Percentiles rank a stretch among this genome's conserved stretches.
Conservation (phyloP, 2,113 vertebrate genomes). For the Carassius carassius region DNA sequence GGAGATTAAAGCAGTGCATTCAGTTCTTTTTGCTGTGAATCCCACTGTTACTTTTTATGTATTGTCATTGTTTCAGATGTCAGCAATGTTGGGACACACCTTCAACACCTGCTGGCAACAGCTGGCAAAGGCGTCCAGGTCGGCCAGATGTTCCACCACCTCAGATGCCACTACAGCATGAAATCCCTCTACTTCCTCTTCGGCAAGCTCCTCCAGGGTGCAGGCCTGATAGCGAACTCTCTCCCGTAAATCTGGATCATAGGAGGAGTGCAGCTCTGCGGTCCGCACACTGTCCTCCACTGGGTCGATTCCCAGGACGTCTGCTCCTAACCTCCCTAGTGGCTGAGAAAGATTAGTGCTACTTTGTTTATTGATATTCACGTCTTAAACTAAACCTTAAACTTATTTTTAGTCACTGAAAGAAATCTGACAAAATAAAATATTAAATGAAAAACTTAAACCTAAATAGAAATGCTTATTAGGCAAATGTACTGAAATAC, state of each 20-base stretch:
- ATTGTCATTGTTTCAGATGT: not conserved
- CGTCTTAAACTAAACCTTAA: not conserved
- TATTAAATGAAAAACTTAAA: not conserved
- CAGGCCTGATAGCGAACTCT: constrained; percentile 82
- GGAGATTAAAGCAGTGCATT: constrained; percentile 54
- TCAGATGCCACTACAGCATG: constrained; percentile 93
- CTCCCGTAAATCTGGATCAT: constrained; percentile 81
- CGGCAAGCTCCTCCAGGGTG: constrained; percentile 85
- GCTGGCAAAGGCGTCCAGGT: constrained; percentile 86
- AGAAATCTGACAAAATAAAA: not conserved
- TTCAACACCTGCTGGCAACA: constrained; percentile 87
- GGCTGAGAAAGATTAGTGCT: constrained; percentile 75
- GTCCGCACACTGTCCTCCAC: constrained; percentile 87
- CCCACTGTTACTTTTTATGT: not conserved
- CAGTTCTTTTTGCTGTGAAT: not conserved
- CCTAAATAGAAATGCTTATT: not conserved
- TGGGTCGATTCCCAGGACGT: constrained; percentile 90
- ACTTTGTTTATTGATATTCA: not conserved
- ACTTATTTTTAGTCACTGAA: not conserved
- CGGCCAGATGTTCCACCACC: constrained; percentile 91
- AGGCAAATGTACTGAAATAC: not conserved
- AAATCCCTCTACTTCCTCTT: constrained; percentile 71
- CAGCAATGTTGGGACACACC: constrained; percentile 68
- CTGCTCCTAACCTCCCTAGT: constrained; percentile 88
- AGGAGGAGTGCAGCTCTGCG: constrained; percentile 84